phyloP scores from a whole-genome alignment of 2,113 vertebrate species.

The Crotalus viridis region DNA sequence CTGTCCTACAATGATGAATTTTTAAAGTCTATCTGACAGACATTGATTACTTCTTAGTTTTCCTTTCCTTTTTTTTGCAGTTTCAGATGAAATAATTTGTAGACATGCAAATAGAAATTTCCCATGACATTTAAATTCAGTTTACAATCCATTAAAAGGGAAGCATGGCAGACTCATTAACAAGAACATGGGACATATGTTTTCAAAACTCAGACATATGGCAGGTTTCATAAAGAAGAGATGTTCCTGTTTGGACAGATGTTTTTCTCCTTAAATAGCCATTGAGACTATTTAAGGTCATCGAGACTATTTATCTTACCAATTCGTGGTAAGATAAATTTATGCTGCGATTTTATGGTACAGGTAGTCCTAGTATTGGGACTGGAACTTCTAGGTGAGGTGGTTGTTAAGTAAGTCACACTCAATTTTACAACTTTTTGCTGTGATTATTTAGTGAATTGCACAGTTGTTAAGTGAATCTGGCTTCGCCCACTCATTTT shows the following conservation, averaged over 20 bases:
- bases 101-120: neutral
- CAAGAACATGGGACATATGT: neutral
- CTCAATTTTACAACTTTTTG: too few species aligned
- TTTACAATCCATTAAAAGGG: constrained; percentile 38
- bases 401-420: too few species aligned
- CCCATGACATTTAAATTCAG: constrained; percentile 34
- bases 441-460: too few species aligned
- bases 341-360: neutral
- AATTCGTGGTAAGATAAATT: neutral
- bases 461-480: too few species aligned
- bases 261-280: neutral
- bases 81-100: constrained; percentile 33
- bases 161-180: neutral
- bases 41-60: neutral
- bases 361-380: too few species aligned
- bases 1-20: neutral
- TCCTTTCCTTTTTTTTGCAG: neutral
- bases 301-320: neutral
- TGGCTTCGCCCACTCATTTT: too few species aligned
- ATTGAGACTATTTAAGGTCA: neutral
- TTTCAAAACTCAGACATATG: constrained; percentile 25
- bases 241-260: neutral
- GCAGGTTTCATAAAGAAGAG: constrained; percentile 12
- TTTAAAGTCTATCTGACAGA: neutral
- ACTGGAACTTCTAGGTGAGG: too few species aligned